Conservation (phyloP, 2,113 vertebrate species). For the Ictidomys tridecemlineatus region DNA sequence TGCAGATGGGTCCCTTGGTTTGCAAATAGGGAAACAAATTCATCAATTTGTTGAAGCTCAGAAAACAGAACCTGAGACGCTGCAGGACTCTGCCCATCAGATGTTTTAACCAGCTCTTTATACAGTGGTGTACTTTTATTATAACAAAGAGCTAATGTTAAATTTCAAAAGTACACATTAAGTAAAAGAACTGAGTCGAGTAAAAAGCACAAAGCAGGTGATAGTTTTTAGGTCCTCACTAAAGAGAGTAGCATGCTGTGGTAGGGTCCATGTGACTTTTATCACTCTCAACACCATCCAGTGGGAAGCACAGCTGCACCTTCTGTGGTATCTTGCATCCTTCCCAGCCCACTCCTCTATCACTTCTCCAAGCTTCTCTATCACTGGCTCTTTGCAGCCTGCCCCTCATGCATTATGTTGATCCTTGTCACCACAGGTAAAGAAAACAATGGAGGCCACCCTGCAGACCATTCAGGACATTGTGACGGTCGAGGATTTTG, state of each 20-base stretch:
- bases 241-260: neutral
- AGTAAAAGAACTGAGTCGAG: constrained; percentile 17
- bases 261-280: neutral
- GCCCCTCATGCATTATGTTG: neutral
- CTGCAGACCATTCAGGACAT: constrained; percentile 99
- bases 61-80: neutral
- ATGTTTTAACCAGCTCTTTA: neutral
- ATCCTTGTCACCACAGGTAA: constrained; percentile 90
- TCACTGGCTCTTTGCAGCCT: neutral
- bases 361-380: neutral
- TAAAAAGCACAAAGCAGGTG: neutral
- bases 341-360: neutral
- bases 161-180: neutral
- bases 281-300: too few relatives aligned
- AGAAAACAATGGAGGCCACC: constrained; percentile 99
- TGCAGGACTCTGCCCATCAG: neutral
- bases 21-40: neutral
- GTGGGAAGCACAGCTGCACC: neutral
- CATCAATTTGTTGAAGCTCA: neutral
- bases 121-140: neutral
- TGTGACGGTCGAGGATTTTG: constrained; percentile 98
- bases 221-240: neutral
- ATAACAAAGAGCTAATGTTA: constrained; percentile 26
- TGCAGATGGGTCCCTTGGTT: neutral
- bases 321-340: neutral